These are phyloP conservation scores for Corythornis leucogaster DNA, from an alignment of 2,797 vertebrate species.

Conservation along the genomic window DNA sequence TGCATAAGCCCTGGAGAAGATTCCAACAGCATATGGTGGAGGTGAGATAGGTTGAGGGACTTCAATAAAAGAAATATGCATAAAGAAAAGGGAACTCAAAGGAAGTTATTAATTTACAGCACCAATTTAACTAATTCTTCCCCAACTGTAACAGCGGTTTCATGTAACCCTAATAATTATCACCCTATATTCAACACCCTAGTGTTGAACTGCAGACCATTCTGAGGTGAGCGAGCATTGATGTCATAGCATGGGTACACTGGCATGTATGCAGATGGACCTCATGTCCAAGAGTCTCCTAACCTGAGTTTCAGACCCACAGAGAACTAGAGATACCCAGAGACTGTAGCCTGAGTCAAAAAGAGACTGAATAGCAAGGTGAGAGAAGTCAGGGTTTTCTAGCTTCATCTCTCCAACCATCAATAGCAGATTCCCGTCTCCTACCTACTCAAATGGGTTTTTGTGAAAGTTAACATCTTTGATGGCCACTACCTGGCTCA, in stretches of 20 bases:
- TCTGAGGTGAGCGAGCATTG: fast-evolving
- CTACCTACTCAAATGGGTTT: background rate
- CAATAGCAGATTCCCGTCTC: background rate
- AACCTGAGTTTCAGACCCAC: background rate
- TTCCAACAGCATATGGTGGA: background rate
- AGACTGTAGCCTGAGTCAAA: background rate
- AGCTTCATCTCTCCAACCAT: background rate
- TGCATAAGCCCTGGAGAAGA: background rate
- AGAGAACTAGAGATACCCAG: background rate
- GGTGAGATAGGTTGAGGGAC: background rate
- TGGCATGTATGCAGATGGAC: background rate
- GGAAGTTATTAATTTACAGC: background rate
- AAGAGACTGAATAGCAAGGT: background rate
- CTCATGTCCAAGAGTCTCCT: background rate
- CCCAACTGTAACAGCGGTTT: background rate
- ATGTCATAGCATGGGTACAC: background rate
- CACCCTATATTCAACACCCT: background rate
- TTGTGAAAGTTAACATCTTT: background rate
- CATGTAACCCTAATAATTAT: background rate
- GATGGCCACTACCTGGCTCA: background rate
- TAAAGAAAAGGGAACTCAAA: background rate
- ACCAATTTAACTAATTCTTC: background rate
- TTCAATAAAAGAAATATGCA: background rate
- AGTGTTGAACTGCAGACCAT: background rate
- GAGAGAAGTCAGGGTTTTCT: background rate